Evolutionary conservation across 2,113 vertebrate genomes (phyloP), one percentile per base, ranked within the genome.

Genomic region (Notothenia rossii): DNA sequence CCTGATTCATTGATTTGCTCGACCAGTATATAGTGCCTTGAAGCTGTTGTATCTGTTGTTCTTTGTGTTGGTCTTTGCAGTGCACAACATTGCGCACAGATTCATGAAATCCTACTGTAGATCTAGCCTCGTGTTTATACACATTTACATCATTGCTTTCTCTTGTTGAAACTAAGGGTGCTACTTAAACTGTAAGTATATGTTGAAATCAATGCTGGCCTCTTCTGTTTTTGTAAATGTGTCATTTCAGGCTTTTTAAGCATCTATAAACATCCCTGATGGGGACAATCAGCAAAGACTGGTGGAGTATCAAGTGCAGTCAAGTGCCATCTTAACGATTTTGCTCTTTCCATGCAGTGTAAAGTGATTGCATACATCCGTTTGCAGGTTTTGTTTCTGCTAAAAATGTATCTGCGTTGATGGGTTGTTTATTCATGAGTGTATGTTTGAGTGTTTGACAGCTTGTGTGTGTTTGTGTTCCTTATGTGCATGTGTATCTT

Each of bases 261-360:
- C 89, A 72, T 81, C 88, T 72, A 85, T 91, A 91, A 90, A 90
- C 83, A 91, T 89, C 45, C 61, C 67, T 83, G 83, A 92, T 70
- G 71, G 84, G 82, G 80, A 90, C 89, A 92, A 93, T 94, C 93
- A 92, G 88, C 60, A 70, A 72, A 79, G 86, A 74, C 74, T 64
- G 72, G 59, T 84, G 72, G 75, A 62, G 59, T 86, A 77, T 88
- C 76, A 88, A 91, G 87, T 81, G 82, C 67, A 70, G 88, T 89
- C 83, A 89, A 93, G 90, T 88, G 74, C 81, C 84, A 90, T 91
- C 83, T 75, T 86, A 72, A 93, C 86, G 87, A 87, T 92, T 92
- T 91, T 53, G 75, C 58, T 83, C 72, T 78, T 77, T 89, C 73
- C 50, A 70, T 78, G 81, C 69, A 64, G 69, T 65, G 75, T 69